Evolutionary conservation across 2,797 vertebrate genomes (phyloP), one percentile per base, ranked within the genome.

Genomic region (Sebastes trivittatus): DNA sequence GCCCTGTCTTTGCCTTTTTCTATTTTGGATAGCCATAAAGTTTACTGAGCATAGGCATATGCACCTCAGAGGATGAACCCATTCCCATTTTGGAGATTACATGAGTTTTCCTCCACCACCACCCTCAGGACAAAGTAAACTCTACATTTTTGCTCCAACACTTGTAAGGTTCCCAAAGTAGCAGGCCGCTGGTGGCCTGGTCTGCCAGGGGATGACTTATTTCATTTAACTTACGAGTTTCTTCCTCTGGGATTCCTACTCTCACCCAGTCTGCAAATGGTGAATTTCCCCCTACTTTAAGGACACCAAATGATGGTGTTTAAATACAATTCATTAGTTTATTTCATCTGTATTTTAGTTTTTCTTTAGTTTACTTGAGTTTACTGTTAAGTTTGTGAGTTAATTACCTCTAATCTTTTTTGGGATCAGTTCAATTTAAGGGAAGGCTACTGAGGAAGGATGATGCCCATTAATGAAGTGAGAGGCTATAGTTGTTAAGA

Each of bases 291-390:
- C 13, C 11, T 42, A 6, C 59, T 65, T 65, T 10, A 46, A 49
- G 36, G 36, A 29, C 38, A 46, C 23, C 25, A 49, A 27, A 49
- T 27, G 2, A 49, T 54, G 46, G 11, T 30, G 5, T 46, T 38
- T 42, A 0, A 42, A 25, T 56, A 36, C 13, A 0, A 5, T 1
- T 30, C 20, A 0, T 18, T 13, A 23, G 3, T 42, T 38, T 16
- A 38, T 49, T 64, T 16, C n/a, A 22, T 38, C 34, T 38, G 22
- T 20, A 27, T 3, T 27, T 49, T 7, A 61, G 46, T 29, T 29
- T 1, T 58, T 27, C 3, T 3, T 20, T 30, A n/a, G 9, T n/a
- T 61, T 61, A 61, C 7, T 34, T 61, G 10, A 49, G 18, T 52
- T 49, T 30, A 29, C 5, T 49, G 11, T 29, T 2, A 64, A 3